Percentiles rank a stretch among this genome's conserved stretches.
phyloP scores from a whole-genome alignment of 2,797 vertebrate genomes.

The Poeciliopsis infans region DNA sequence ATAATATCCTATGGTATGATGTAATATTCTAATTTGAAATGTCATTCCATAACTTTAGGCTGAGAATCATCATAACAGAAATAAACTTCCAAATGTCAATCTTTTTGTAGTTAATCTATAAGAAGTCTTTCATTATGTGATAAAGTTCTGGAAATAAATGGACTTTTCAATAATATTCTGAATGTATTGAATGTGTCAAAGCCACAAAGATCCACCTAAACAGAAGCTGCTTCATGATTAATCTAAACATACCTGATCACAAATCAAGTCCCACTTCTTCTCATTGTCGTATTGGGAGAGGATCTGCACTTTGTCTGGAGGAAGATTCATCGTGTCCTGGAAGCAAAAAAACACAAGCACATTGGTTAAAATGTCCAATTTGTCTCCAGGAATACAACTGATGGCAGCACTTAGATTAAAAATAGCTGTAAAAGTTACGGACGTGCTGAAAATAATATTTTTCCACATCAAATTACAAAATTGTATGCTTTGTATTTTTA shows the following conservation, averaged over 20 bases:
- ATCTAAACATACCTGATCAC: conserved; percentile 78
- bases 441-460: not conserved
- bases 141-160: no score
- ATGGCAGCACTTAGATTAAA: not conserved
- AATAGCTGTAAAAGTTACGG: not conserved
- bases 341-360: conserved; percentile 5
- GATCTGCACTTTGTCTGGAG: conserved; percentile 93
- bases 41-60: no score
- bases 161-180: no score
- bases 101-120: no score
- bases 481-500: not conserved
- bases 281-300: conserved; percentile 90
- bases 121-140: no score
- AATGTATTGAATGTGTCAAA: not conserved
- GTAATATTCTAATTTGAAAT: no score
- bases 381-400: not conserved
- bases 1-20: no score
- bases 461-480: not conserved
- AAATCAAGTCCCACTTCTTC: conserved; percentile 98
- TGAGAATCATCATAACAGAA: no score
- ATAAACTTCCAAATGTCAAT: no score
- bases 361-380: not conserved
- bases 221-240: not conserved
- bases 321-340: conserved; percentile 96
- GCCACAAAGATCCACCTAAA: not conserved